These are phyloP conservation scores for Leptopilina myrica DNA, from an alignment of 2,888 invertebrate species.

Conservation along the genomic window DNA sequence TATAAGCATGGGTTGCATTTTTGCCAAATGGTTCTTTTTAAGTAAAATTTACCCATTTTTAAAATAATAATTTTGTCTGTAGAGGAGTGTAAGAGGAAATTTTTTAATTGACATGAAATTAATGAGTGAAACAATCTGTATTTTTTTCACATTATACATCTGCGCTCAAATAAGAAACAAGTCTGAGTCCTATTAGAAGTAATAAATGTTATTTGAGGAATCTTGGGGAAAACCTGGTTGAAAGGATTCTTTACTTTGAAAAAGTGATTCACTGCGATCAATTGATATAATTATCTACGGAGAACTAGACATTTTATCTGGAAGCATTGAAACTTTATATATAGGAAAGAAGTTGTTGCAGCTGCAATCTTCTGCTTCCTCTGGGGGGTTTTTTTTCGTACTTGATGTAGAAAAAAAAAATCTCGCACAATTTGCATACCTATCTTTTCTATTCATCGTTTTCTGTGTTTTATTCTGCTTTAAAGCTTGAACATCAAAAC, in stretches of 20 bases:
- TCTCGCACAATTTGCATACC: not conserved
- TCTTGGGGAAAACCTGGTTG: conserved; percentile 8
- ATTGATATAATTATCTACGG: conserved; percentile 22
- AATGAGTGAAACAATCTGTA: too few species aligned
- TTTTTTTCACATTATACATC: not conserved
- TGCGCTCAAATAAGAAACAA: not conserved
- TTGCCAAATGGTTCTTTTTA: too few species aligned
- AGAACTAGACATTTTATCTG: conserved; percentile 9
- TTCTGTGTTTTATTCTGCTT: too few species aligned
- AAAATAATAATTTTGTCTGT: too few species aligned
- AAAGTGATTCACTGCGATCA: conserved; percentile 26
- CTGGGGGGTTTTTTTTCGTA: not conserved
- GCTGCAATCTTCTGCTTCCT: not conserved
- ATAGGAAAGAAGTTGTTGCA: not conserved
- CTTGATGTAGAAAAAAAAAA: not conserved
- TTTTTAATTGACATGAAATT: too few species aligned
- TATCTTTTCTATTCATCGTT: not conserved
- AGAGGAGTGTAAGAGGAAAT: too few species aligned
- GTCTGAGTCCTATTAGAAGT: not conserved
- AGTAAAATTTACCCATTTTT: too few species aligned
- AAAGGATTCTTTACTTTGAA: conserved; percentile 2
- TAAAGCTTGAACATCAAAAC: too few species aligned
- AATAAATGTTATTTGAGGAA: not conserved
- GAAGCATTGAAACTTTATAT: conserved; percentile 7
- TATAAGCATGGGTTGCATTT: too few species aligned